Evolutionary conservation across 2,797 vertebrate species (phyloP), one percentile per base, ranked within the genome.

Genomic region (Taeniopygia guttata): DNA sequence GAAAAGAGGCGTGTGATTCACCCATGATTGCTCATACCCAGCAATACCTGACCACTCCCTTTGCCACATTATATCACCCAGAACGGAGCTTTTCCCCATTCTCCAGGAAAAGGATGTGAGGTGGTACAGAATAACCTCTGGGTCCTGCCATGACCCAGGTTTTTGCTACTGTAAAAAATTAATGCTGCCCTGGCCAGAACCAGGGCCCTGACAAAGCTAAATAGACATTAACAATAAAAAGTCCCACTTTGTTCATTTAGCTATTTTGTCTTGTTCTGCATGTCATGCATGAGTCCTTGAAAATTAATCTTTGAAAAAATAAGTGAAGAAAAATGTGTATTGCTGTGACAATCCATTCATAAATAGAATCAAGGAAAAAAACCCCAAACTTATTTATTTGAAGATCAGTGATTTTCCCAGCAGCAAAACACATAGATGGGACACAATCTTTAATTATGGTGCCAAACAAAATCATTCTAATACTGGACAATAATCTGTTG

Each of bases 21-120:
- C 17, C 49, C 4, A 19, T 6, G 18, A 38, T 13, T n/a, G 7
- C 22, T 67, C n/a, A 27, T 1, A 1, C 10, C 19, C 0, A 2
- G 15, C 18, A 59, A 9, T 18, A 59, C 7, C 15, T 0, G 1
- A 18, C 4, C 11, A 5, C 4, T 67, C 19, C 4, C 7, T n/a
- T 52, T 0, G 0, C 8, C 45, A 38, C 13, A 16, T 15, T 29
- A 7, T 27, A 38, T 43, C 38, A 20, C 29, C 7, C 23, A 59
- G 16, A 45, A 38, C n/a, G 29, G 23, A 76, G 10, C 5, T 5
- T 60, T 52, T 52, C 8, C 27, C n/a, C 3, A 8, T 52, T 25
- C 8, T 38, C 40, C 40, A 25, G 46, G 46, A 45, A 60, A 60
- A 52, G 38, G 4, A n/a, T 25, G n/a, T 13, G 23, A 38, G 19